Evolutionary conservation across 2,888 invertebrate genomes (phyloP).

Genomic region (Pyralis farinalis): DNA sequence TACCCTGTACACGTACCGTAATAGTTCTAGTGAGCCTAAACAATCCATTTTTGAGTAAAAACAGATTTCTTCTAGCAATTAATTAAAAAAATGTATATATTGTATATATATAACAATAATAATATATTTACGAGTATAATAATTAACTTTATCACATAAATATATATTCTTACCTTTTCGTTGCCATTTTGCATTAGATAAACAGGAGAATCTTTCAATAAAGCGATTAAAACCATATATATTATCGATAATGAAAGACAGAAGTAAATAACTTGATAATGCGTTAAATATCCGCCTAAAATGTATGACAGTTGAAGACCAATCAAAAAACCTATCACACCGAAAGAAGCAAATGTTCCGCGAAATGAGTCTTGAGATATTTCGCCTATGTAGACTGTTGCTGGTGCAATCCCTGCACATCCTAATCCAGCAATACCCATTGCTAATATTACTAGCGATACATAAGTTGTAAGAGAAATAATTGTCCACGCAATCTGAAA

Average conservation of each 20-base stretch:
- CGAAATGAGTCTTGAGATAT: slow-evolving; percentile 58
- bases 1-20: no score
- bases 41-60: no score
- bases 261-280: slow-evolving; percentile 42
- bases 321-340: slow-evolving; percentile 47
- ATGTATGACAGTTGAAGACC: slow-evolving; percentile 53
- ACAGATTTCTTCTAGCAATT: no score
- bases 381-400: slow-evolving; percentile 60
- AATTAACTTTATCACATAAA: no score
- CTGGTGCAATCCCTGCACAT: slow-evolving; percentile 57
- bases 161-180: slow-evolving; percentile 38
- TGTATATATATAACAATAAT: neutral
- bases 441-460: slow-evolving; percentile 43
- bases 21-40: no score
- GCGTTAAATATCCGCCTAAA: slow-evolving; percentile 49
- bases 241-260: slow-evolving; percentile 43
- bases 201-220: slow-evolving; percentile 57
- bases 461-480: slow-evolving; percentile 44
- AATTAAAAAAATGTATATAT: no score
- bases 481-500: slow-evolving; percentile 55
- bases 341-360: slow-evolving; percentile 52
- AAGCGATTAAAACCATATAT: slow-evolving; percentile 39
- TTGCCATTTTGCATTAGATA: slow-evolving; percentile 46
- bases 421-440: slow-evolving; percentile 50
- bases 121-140: no score